Base-by-base conservation (phyloP, 2,797 vertebrate species). In the Pantherophis vulpinus region DNA sequence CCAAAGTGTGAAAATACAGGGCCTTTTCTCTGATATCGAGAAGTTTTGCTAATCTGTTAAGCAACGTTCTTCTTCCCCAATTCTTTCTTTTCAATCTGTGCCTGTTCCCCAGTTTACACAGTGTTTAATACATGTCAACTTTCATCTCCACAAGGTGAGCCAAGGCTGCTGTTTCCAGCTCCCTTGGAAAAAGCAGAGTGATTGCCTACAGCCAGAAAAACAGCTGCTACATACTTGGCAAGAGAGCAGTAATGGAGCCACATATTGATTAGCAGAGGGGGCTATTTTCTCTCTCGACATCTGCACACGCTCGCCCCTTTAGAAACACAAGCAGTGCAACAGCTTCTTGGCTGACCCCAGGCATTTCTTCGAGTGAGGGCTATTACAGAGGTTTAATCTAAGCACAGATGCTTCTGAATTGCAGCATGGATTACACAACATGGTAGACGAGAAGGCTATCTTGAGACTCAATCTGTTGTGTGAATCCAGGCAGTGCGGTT, bases 191-290 rank as follows among this genome's bases (percentile, higher is more conserved):
- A 93, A 86, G 54, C 91, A 91, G 87, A 89, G 47, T 32, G 58
- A 93, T 89, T 86, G 93, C 87, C 32, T 56, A 86, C 51, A 63
- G 93, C 90, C 74, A 56, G 70, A 10, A 89, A 91, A 93, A 60
- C 93, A 93, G 70, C 87, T 89, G 93, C 55, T 89, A 88, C 87
- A 74, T 89, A 54, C 63, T 58, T 89, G 89, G 29, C 70, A 32
- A 58, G 59, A 91, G 23, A 89, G 70, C 51, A 89, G 47, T 47
- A 86, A 91, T 86, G 88, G 59, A 86, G 70, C 32, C 58, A 66
- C 90, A 86, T 86, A 89, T 63, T 63, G 66, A 55, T 89, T 90
- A n/a, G 32, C 87, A 91, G 90, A 89, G 27, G 47, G 59, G 74
- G 25, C 83, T 37, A 14, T 91, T 66, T 61, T 63, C 59, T 61